Evolutionary conservation across 2,888 invertebrate species (phyloP), one percentile per base, ranked within the genome.

Genomic region (Tenthredo mesomela): DNA sequence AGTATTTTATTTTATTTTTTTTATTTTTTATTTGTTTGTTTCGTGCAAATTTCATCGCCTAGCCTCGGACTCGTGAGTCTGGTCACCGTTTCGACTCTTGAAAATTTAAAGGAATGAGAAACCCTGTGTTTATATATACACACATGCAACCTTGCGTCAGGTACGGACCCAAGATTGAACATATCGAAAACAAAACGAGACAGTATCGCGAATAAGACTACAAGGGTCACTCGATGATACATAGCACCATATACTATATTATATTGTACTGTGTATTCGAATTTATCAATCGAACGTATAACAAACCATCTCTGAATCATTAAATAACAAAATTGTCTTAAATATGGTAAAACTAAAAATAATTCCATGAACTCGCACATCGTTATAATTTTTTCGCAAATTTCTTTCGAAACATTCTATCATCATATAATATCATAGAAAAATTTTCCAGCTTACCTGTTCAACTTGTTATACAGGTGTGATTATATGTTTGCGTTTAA

Each of bases 51-150:
- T 18, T 58, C 18, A 58, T 21, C 58, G 21, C 21, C 58, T 58
- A n/a, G 7, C 18, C 50, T 54, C 50, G 5, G 50, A 58, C n/a
- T n/a, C n/a, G n/a, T n/a, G 18, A 7, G 6, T 58, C 7, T 18
- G 0, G 9, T 58, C n/a, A n/a, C 7, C 18, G 18, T 58, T 58
- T 58, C n/a, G 9, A 9, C 6, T 58, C 9, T 61, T 25, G 21
- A 25, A 61, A 10, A 21, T 37, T 70, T 9, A 7, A 70, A 37
- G 21, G 43, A 43, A 21, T 73, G 71, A 73, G 71, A 40, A 70
- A 12, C 71, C 43, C 71, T 73, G 71, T 73, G 71, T 73, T 73
- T 73, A 73, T 73, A 73, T 73, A 73, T 73, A 73, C 43, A 73
- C 70, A 40, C 71, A 73, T 67, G 21, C 71, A 73, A 43, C 71